Conservation (phyloP, 2,113 vertebrate species). For the Syrmaticus mikado region DNA sequence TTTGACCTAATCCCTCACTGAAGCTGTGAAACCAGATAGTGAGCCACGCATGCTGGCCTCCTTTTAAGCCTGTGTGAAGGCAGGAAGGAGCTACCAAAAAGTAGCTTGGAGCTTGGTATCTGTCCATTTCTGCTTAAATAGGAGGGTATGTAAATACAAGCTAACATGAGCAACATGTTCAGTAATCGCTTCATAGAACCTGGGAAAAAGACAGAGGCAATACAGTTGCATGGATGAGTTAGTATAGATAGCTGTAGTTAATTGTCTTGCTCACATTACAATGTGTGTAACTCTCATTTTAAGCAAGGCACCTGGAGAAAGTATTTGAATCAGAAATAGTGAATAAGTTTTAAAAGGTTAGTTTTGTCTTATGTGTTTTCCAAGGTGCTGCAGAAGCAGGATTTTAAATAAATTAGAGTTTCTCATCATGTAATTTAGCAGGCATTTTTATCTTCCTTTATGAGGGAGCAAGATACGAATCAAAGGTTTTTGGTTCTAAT, state of each 20-base stretch:
- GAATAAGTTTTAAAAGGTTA: not conserved
- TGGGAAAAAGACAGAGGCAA: not conserved
- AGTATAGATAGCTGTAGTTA: not conserved
- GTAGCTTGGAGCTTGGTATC: not conserved
- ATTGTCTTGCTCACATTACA: not conserved
- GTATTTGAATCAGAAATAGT: not conserved
- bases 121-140: not conserved
- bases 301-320: not conserved
- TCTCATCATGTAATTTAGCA: not conserved
- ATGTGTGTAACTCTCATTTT: not conserved
- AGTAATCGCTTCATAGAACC: not conserved
- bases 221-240: not conserved
- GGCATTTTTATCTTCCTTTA: not conserved
- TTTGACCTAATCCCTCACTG: not conserved
- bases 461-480: not conserved
- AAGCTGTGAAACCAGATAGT: not conserved
- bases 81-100: not conserved
- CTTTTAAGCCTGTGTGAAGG: not conserved
- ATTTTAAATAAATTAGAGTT: constrained; percentile 8
- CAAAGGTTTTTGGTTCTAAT: not conserved
- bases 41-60: not conserved
- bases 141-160: not conserved
- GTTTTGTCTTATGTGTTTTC: not conserved
- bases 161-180: not conserved
- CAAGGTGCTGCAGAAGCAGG: not conserved